These are phyloP conservation scores for Cynopterus sphinx DNA, from an alignment of 2,797 vertebrate species.

Conservation along the genomic window DNA sequence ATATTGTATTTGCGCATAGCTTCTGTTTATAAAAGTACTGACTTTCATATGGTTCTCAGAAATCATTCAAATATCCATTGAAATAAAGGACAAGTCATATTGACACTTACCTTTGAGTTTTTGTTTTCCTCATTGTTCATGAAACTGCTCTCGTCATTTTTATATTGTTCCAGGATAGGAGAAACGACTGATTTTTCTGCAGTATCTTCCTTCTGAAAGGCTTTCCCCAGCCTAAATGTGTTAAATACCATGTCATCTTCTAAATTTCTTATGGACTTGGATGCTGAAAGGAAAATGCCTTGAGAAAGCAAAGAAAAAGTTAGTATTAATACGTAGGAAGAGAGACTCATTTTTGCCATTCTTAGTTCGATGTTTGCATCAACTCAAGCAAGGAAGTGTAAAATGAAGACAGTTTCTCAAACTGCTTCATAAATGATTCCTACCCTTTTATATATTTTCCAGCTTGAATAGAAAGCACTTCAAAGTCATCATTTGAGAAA, in stretches of 20 bases:
- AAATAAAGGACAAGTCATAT: slow-evolving; percentile 51
- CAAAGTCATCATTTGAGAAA: slow-evolving; percentile 74
- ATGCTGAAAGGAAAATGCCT: slow-evolving; percentile 85
- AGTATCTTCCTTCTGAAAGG: slow-evolving; percentile 82
- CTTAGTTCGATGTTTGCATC: slow-evolving; percentile 64
- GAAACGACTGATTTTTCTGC: slow-evolving; percentile 69
- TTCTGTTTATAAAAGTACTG: slow-evolving; percentile 41
- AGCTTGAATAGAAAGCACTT: slow-evolving; percentile 79
- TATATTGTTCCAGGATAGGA: slow-evolving; percentile 82
- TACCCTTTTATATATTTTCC: slow-evolving; percentile 85
- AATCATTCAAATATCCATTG: not conserved
- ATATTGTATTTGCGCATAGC: not conserved
- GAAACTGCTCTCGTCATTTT: slow-evolving; percentile 82
- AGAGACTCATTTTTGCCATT: slow-evolving; percentile 84
- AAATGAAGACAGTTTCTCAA: slow-evolving; percentile 56
- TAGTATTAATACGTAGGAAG: slow-evolving; percentile 85
- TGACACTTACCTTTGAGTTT: slow-evolving; percentile 82
- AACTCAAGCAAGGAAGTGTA: slow-evolving; percentile 51
- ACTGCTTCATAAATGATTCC: not conserved
- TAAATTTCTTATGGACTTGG: slow-evolving; percentile 84
- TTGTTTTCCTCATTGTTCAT: slow-evolving; percentile 84
- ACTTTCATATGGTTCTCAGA: not conserved
- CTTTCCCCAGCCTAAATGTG: slow-evolving; percentile 81
- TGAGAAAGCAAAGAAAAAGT: slow-evolving; percentile 89
- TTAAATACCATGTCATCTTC: slow-evolving; percentile 86